Base-by-base conservation (phyloP, 1,140 invertebrate genomes). In the Lethocerus indicus region DNA sequence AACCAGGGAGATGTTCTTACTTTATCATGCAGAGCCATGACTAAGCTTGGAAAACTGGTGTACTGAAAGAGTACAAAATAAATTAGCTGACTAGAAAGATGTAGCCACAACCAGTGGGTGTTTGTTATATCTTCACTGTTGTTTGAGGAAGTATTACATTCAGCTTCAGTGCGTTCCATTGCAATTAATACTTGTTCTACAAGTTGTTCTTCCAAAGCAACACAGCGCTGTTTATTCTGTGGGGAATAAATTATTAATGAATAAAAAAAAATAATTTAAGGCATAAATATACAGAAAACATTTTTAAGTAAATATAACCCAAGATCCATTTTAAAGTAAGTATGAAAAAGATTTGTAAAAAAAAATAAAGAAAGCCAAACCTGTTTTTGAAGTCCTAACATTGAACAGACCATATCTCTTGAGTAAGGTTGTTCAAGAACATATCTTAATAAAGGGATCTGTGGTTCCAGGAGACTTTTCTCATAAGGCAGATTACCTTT, bases 51-150 rank as follows among this genome's bases (percentile, higher is more conserved):
- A 63, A 97, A 96, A 55, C 79, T 85, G 0, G 89, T 87, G 64
- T 91, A 92, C 63, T 94, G 88, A 60, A 92, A 93, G 0, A 96
- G 70, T 24, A 95, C 87, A 68, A 96, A 91, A 68, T 93, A 95
- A 50, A 97, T 96, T 0, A 96, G 70, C 64, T 96, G 90, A 14
- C 87, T 91, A 1, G 91, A 94, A 0, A 97, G 68, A 66, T 95
- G 89, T 40, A 93, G 69, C 90, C 90, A 96, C 14, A 89, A 72
- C 70, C 85, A 87, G 61, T 87, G 80, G 58, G 77, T 83, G 25
- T 75, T 73, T 57, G 78, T 77, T 53, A 79, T 77, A 50, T 79
- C 76, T 21, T 75, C 72, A 47, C 70, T 70, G 54, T 69, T 71
- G 7, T 27, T 35, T 3, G 28, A 23, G 25, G 39, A 49, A 29